Percentiles rank a stretch among this genome's conserved stretches.
phyloP scores from a whole-genome alignment of 2,797 vertebrate species.

The Etheostoma nigrum region DNA sequence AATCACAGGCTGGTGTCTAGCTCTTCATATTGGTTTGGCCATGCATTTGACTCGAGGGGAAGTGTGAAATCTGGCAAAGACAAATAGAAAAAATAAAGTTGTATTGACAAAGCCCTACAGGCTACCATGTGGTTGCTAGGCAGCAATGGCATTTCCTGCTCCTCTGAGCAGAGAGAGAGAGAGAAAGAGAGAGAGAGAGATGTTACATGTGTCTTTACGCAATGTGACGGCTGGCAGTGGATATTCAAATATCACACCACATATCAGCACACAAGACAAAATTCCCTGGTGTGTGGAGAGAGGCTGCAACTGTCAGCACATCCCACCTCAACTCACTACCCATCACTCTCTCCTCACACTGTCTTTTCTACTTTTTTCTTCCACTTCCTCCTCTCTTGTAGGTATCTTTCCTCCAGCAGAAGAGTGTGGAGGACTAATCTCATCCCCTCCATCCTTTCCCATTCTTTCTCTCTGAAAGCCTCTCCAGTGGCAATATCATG shows the following conservation, averaged over 20 bases:
- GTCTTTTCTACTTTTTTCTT: neutral
- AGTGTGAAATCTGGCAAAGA: slow-evolving; percentile 55
- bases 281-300: slow-evolving; percentile 50
- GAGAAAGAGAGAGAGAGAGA: slow-evolving; percentile 34
- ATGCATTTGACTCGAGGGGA: slow-evolving; percentile 34
- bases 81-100: slow-evolving; percentile 29
- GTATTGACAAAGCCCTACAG: slow-evolving; percentile 41
- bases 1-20: neutral
- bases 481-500: slow-evolving; percentile 23
- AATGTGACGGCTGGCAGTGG: slow-evolving; percentile 61
- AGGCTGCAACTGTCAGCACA: slow-evolving; percentile 56
- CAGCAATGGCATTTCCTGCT: slow-evolving; percentile 65
- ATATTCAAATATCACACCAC: slow-evolving; percentile 66
- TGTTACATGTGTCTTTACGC: slow-evolving; percentile 55
- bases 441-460: slow-evolving; percentile 26
- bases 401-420: slow-evolving; percentile 18
- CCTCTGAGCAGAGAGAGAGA: slow-evolving; percentile 32
- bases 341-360: slow-evolving; percentile 14
- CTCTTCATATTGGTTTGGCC: slow-evolving; percentile 38
- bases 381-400: slow-evolving; percentile 7
- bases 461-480: slow-evolving; percentile 33
- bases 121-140: slow-evolving; percentile 66
- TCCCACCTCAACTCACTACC: slow-evolving; percentile 39
- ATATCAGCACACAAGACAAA: slow-evolving; percentile 23
- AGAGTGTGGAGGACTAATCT: slow-evolving; percentile 25